Conservation (phyloP, 2,888 invertebrate species). For the Drosophila paramelanica region DNA sequence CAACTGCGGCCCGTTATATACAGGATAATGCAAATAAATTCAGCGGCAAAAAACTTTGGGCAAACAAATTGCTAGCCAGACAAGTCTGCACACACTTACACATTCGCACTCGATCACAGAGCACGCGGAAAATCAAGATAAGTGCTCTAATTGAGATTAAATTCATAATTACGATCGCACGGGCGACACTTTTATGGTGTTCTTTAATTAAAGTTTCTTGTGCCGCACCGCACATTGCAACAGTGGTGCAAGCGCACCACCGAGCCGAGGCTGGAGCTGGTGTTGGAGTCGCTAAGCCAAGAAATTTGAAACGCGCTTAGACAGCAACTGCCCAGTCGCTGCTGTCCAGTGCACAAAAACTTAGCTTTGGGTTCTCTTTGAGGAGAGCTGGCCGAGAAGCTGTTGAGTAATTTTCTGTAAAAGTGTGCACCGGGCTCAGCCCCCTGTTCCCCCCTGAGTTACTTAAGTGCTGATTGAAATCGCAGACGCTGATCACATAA, state of each 20-base stretch:
- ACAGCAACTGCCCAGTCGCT: slow-evolving; percentile 45
- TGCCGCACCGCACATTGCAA: slow-evolving; percentile 25
- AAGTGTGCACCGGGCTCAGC: slow-evolving; percentile 25
- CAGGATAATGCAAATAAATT: slow-evolving; percentile 79
- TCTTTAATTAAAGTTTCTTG: slow-evolving; percentile 83
- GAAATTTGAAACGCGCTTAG: slow-evolving; percentile 75
- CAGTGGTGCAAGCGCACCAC: neutral
- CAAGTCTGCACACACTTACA: slow-evolving; percentile 31
- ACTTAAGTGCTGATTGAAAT: slow-evolving; percentile 77
- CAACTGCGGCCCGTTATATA: slow-evolving; percentile 18
- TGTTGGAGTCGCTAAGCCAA: slow-evolving; percentile 26
- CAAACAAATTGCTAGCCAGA: slow-evolving; percentile 66
- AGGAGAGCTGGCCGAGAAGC: slow-evolving; percentile 45
- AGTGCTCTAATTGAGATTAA: slow-evolving; percentile 84
- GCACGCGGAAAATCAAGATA: slow-evolving; percentile 75
- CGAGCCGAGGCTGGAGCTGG: slow-evolving; percentile 3
- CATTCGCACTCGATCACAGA: slow-evolving; percentile 1
- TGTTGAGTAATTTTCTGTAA: slow-evolving; percentile 80
- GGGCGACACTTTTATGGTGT: slow-evolving; percentile 84
- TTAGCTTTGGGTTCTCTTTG: slow-evolving; percentile 12
- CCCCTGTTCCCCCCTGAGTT: slow-evolving; percentile 14
- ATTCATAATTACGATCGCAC: slow-evolving; percentile 85
- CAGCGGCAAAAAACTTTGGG: slow-evolving; percentile 54
- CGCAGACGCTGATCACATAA: slow-evolving; percentile 82
- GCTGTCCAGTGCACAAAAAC: slow-evolving; percentile 17